Conservation (phyloP, 1,140 invertebrate genomes). For the Sycophaga agraensis region DNA sequence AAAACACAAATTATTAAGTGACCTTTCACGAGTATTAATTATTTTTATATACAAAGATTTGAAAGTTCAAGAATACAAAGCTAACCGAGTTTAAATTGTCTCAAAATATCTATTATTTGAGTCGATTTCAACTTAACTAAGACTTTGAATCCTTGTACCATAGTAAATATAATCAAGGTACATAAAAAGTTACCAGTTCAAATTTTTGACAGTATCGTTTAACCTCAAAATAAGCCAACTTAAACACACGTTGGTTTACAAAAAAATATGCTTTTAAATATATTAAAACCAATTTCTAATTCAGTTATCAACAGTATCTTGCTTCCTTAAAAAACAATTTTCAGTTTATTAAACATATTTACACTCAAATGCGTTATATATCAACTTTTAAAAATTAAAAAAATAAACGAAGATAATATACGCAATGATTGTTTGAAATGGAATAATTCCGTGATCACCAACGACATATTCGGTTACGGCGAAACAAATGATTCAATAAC, state of each 20-base stretch:
- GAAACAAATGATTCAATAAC: slow-evolving; percentile 18
- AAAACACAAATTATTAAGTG: too few species aligned
- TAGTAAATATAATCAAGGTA: too few species aligned
- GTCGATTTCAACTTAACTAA: too few species aligned
- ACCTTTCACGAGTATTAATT: too few species aligned
- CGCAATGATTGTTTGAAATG: slow-evolving; percentile 11
- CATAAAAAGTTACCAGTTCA: too few species aligned
- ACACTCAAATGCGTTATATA: slow-evolving; percentile 10
- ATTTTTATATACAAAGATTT: too few species aligned
- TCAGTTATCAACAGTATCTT: slow-evolving; percentile 6
- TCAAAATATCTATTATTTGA: too few species aligned
- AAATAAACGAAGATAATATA: slow-evolving; percentile 2
- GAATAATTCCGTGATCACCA: slow-evolving; percentile 18
- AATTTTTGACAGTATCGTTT: too few species aligned
- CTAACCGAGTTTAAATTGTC: too few species aligned
- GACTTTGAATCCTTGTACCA: too few species aligned
- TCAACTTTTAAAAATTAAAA: slow-evolving; percentile 2
- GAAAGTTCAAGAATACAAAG: too few species aligned
- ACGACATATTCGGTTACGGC: slow-evolving; percentile 3
- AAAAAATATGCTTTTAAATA: background rate
- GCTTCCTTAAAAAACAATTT: background rate
- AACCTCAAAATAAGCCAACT: background rate
- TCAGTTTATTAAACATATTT: slow-evolving; percentile 7
- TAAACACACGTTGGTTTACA: background rate
- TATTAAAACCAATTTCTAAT: slow-evolving; percentile 10